Conservation (phyloP, 2,113 vertebrate species). For the Acrocephalus kingi region DNA sequence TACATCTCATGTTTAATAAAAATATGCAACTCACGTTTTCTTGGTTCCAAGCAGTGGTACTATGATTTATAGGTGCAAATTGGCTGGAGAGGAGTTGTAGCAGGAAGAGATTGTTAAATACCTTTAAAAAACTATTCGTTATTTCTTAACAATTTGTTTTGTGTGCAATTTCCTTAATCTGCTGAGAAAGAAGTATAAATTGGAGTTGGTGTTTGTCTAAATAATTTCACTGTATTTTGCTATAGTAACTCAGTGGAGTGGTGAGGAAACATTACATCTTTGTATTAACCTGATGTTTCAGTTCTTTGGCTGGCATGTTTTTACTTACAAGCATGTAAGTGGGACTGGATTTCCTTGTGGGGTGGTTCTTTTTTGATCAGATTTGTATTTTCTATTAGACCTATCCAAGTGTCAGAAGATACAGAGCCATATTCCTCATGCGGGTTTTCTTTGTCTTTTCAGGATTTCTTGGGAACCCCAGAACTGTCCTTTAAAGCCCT, state of each 20-base stretch:
- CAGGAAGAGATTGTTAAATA: no score
- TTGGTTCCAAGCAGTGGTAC: no score
- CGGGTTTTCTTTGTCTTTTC: background rate
- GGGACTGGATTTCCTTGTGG: background rate
- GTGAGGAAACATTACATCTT: background rate
- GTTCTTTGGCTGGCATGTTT: background rate
- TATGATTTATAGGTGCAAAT: no score
- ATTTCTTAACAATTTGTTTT: conserved; percentile 42
- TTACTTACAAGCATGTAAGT: background rate
- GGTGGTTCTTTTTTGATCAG: background rate
- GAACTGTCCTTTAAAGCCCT: background rate
- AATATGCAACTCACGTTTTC: no score
- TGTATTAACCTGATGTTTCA: background rate
- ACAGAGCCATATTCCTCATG: background rate
- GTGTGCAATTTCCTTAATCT: background rate
- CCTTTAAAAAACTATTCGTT: no score
- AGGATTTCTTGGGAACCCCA: background rate
- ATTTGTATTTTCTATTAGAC: background rate
- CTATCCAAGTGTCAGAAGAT: background rate
- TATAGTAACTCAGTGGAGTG: background rate
- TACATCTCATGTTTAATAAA: no score
- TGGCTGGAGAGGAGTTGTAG: no score
- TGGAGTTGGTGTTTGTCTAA: background rate
- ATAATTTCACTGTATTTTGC: conserved; percentile 23
- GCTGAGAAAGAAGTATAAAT: background rate